Percentiles rank a stretch among this genome's conserved stretches.
phyloP scores from a whole-genome alignment of 2,888 invertebrate genomes.

The Oscheius sp. region DNA sequence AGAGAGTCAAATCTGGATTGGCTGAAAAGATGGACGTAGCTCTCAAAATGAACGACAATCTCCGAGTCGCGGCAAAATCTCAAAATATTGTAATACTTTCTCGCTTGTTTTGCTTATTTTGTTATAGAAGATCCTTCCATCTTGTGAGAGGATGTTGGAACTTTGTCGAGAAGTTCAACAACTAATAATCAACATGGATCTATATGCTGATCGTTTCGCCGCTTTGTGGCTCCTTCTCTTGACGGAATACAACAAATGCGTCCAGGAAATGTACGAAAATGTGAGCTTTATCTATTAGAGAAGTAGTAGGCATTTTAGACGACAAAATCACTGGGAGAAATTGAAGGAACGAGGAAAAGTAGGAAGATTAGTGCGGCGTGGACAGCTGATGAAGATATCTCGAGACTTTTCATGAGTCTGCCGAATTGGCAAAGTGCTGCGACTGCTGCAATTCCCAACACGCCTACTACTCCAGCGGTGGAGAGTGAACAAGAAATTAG shows the following conservation, averaged over 20 bases:
- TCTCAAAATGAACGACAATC: neutral
- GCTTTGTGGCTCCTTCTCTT: slow-evolving; percentile 68
- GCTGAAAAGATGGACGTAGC: slow-evolving; percentile 29
- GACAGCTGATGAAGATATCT: slow-evolving; percentile 94
- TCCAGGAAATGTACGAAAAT: slow-evolving; percentile 59
- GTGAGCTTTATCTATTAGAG: slow-evolving; percentile 26
- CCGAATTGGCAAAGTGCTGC: slow-evolving; percentile 77
- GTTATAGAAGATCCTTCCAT: slow-evolving; percentile 52
- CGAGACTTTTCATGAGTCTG: slow-evolving; percentile 84
- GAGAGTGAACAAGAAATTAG: slow-evolving; percentile 76
- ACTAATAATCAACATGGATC: slow-evolving; percentile 66
- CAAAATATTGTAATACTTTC: neutral
- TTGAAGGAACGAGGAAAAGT: slow-evolving; percentile 66
- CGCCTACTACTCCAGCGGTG: slow-evolving; percentile 54
- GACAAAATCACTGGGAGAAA: slow-evolving; percentile 39
- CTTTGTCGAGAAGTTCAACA: slow-evolving; percentile 63
- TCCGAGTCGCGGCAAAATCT: neutral
- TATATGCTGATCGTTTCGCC: slow-evolving; percentile 67
- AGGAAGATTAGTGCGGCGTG: slow-evolving; percentile 85
- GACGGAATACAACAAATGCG: slow-evolving; percentile 60
- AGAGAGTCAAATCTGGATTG: slow-evolving; percentile 50
- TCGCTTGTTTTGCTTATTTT: neutral
- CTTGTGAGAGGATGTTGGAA: slow-evolving; percentile 57
- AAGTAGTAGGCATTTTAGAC: slow-evolving; percentile 36
- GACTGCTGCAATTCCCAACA: slow-evolving; percentile 31